A percentile compares a stretch with the other conserved stretches of the same genome.
Evolutionary conservation across 2,113 vertebrate genomes (phyloP).

Genomic region (Microcebus lehilahytsara): DNA sequence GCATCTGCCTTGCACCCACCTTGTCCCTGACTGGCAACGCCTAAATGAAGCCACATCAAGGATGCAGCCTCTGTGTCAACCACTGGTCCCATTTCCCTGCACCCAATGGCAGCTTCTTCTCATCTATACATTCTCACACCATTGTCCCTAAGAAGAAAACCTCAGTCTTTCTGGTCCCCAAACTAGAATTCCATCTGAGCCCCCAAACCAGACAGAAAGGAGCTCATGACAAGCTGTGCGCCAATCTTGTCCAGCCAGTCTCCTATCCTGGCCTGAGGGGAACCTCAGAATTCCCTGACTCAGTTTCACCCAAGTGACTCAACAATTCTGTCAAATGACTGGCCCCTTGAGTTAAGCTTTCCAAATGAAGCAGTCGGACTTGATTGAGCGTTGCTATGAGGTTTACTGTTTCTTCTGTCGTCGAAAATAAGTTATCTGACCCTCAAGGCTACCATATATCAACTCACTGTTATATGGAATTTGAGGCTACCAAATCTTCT

Average conservation of each 20-base stretch:
- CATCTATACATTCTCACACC: not conserved
- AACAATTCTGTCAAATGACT: not conserved
- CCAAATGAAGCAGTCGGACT: not conserved
- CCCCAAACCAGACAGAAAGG: not conserved
- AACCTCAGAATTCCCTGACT: not conserved
- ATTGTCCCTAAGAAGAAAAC: not conserved
- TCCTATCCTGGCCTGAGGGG: not conserved
- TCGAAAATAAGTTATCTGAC: not conserved
- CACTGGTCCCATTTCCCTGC: accelerated
- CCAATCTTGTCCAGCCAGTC: too few relatives aligned
- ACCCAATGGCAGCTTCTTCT: not conserved
- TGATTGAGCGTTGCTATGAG: not conserved
- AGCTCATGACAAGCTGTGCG: not conserved
- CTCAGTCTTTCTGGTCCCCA: not conserved
- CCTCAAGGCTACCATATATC: not conserved
- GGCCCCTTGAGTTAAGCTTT: not conserved
- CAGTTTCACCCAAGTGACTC: not conserved
- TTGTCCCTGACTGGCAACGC: not conserved
- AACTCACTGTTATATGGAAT: not conserved
- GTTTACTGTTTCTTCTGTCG: not conserved
- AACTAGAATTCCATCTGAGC: not conserved
- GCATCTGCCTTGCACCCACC: too few relatives aligned
- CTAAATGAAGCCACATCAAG: too few relatives aligned
- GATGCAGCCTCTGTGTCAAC: not conserved
- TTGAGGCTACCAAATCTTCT: not conserved